Base-by-base conservation (phyloP, 2,888 invertebrate genomes). In the Chalcis sispes region DNA sequence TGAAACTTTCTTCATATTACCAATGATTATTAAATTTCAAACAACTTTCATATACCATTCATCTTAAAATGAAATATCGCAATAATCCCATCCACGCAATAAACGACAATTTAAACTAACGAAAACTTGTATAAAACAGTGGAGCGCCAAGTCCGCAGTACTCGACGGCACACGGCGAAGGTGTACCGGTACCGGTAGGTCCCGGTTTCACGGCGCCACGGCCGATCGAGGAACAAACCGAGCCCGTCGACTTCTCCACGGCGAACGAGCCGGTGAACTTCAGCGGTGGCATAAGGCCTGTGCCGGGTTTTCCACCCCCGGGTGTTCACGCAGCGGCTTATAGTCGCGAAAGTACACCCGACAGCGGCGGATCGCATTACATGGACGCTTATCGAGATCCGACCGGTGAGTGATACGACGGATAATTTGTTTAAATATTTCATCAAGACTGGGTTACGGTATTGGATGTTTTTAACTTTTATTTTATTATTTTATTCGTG, bases 321-420 rank as follows among this genome's bases (percentile, higher is more conserved):
- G 94, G 82, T 91, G 94, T 88, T 78, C 86, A 88, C 79, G 86
- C 86, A 25, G 82, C 87, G 67, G 86, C 89, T 13, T 96, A 96
- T 89, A 96, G 95, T 89, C 92, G 96, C 84, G 96, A 96, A 90
- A 96, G 96, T 79, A 96, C 96, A 66, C 96, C 96, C 2, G 96
- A 96, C 89, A 95, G 95, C 85, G 95, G 95, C 65, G 95, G 95
- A 77, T 95, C 95, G 71, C 96, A 96, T 90, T 96, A 96, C 88
- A 93, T 96, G 89, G 96, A 96, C 89, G 94, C 95, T 79, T 96
- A 96, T 89, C 91, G 96, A 86, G 96, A 96, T 89, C 93, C 95
- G 42, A 94, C 95, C 85, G 95, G 96, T 96, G 89, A 91, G 91
- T 88, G n/a, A n/a, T n/a, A n/a, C n/a, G n/a, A n/a, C n/a, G n/a